Base-by-base conservation (phyloP, 2,888 invertebrate genomes). In the Cecidostiba fungosa region DNA sequence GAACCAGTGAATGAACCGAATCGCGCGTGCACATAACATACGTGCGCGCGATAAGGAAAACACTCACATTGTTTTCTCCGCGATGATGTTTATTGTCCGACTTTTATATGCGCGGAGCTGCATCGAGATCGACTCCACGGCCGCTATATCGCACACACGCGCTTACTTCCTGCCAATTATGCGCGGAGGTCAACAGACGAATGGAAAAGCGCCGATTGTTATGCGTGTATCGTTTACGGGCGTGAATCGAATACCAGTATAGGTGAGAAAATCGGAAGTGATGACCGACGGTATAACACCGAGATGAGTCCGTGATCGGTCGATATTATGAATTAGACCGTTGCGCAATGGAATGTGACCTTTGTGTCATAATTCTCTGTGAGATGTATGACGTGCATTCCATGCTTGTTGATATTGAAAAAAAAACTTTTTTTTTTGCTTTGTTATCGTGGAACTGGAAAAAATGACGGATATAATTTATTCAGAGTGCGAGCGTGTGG, bases 141-240 rank as follows among this genome's bases (percentile, higher is more conserved):
- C n/a, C 59, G 59, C 74, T 54, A 70, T 69, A 70, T 29, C 54
- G 59, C 26, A 59, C 39, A 14, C 23, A 47, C 73, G 32, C 59
- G 50, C 32, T 10, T 81, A 47, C 62, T 74, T 74, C 81, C 81
- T 74, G 74, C 74, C 66, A 74, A 62, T 81, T 43, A 62, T 32
- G 14, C 43, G 62, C 66, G 66, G 74, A 81, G 81, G 81, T 66
- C 81, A 16, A 5, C 81, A 74, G 29, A 32, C 59, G 73, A 50
- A 81, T 74, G 81, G 59, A 62, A 74, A 81, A 39, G 36, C 43
- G 29, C 8, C 26, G 26, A 43, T 74, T 23, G 26, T 62, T 50
- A 23, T 39, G 73, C 43, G 62, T 16, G 29, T 26, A 23, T 19
- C 54, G 66, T 66, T 10, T 23, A n/a, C n/a, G 1, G 6, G 54